phyloP scores from a whole-genome alignment of 2,113 vertebrate genomes.

The Illadopsis cleaveri region DNA sequence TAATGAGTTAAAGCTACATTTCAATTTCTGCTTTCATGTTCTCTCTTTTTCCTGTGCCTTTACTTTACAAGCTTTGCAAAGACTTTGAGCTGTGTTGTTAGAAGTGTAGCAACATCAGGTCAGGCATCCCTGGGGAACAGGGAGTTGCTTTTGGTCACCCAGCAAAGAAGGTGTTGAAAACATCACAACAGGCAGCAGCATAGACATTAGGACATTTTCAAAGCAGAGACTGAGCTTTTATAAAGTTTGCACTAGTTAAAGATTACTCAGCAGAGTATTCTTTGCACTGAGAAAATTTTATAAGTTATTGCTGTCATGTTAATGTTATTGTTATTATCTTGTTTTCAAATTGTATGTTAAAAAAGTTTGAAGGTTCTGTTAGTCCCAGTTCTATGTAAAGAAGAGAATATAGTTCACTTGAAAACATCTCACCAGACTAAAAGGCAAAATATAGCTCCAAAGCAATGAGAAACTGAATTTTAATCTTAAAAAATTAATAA shows the following conservation, averaged over 20 bases:
- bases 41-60: background rate
- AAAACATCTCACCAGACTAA: background rate
- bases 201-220: background rate
- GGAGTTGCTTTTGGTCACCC: background rate
- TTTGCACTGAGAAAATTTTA: background rate
- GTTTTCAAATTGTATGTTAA: background rate
- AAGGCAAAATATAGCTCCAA: background rate
- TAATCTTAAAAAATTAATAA: no score
- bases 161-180: background rate
- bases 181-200: accelerated
- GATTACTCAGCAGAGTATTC: background rate
- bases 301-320: background rate
- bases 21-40: background rate
- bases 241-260: background rate
- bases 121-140: background rate
- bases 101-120: background rate
- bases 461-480: background rate
- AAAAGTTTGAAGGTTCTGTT: background rate
- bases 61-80: background rate
- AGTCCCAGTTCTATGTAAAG: background rate
- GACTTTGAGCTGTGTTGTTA: background rate
- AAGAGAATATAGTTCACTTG: background rate
- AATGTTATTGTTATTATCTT: no score
- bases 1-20: background rate
- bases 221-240: background rate